Conservation (phyloP, 2,888 invertebrate genomes). For the Eristalis pertinax region DNA sequence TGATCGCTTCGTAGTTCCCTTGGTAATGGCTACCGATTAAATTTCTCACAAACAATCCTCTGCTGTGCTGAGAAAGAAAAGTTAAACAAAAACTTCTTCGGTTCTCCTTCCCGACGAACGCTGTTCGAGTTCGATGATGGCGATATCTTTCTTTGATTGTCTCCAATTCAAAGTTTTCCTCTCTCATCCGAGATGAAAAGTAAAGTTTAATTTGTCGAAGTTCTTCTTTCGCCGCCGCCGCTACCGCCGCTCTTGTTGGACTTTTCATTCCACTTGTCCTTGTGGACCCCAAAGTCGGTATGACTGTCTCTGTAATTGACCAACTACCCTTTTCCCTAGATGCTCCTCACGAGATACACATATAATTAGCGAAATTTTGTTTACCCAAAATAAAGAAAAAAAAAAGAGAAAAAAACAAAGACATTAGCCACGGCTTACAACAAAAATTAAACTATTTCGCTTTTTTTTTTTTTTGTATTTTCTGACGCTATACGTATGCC, state of each 20-base stretch:
- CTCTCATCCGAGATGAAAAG: not conserved
- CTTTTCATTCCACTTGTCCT: not conserved
- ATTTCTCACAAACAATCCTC: not conserved
- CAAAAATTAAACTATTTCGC: slow-evolving; percentile 5
- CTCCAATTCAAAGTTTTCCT: not conserved
- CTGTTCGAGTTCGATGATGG: not conserved
- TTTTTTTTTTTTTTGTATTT: slow-evolving; percentile 64
- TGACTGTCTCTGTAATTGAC: not conserved
- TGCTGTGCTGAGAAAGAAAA: not conserved
- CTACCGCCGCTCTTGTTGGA: not conserved
- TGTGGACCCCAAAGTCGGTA: not conserved
- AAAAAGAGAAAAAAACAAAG: too few relatives aligned
- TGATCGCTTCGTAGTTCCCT: not conserved
- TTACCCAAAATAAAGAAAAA: not conserved
- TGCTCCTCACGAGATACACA: not conserved
- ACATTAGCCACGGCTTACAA: not conserved
- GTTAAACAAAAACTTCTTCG: slow-evolving; percentile 4
- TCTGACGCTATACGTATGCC: slow-evolving; percentile 55
- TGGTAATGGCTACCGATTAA: not conserved
- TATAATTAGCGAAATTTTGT: not conserved
- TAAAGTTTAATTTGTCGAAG: not conserved
- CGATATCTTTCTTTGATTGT: not conserved
- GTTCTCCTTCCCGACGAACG: not conserved
- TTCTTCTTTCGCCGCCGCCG: not conserved
- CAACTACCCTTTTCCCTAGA: not conserved